Evolutionary conservation across 2,888 invertebrate genomes (phyloP), one percentile per base, ranked within the genome.

Genomic region (Pristionchus fissidentatus): DNA sequence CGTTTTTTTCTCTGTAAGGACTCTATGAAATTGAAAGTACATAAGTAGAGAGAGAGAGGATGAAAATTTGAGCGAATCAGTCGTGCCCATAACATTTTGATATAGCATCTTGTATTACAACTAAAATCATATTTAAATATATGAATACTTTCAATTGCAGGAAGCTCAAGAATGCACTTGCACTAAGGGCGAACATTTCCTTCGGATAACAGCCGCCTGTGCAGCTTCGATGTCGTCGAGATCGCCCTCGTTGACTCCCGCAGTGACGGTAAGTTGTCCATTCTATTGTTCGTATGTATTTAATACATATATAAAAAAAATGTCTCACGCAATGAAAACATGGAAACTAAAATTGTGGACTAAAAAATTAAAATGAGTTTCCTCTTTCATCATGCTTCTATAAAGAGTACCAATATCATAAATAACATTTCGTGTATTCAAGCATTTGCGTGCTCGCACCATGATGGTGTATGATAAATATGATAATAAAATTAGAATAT

Each of bases 141-240:
- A n/a, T n/a, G n/a, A n/a, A n/a, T n/a, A n/a, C n/a, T n/a, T n/a
- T 22, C 41, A n/a, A n/a, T 41, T 70, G 7, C 49, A 49, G 43
- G 80, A 81, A 38, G 80, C 80, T 19, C 41, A 32, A 8, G 80
- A 81, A 10, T 81, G 80, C 46, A 62, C 62, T 15, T 81, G 80
- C 29, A 81, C 80, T 19, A 81, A 81, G 80, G 46, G 80, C 46
- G 80, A 81, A 57, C 80, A 81, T 62, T 81, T 81, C 62, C n/a
- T 81, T 19, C 43, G 80, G 46, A 49, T 81, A 13, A 46, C 43
- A 62, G 80, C 79, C 3, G 79, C 79, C 26, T 79, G 79, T 26
- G 57, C 79, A n/a, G 41, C 57, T 8, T 57, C 38, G n/a, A 38
- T 79, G 41, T 57, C 57, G 1, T 81, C 80, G 5, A 41, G 80